Conservation (phyloP, 2,797 vertebrate species). For the Takifugu ocellatus region DNA sequence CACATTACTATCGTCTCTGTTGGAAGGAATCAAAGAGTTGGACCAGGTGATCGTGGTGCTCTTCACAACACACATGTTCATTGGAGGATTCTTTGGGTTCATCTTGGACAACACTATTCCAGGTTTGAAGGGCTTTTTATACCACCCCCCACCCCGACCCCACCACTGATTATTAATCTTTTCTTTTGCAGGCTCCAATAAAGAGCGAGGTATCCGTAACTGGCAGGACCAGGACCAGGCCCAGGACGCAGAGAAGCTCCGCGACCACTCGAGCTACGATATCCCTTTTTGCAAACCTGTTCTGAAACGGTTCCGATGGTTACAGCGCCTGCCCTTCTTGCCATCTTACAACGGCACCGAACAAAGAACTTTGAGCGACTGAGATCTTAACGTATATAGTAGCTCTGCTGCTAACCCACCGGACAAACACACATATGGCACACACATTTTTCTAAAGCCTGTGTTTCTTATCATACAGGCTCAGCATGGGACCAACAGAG, state of each 20-base stretch:
- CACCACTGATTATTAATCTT: too few relatives aligned
- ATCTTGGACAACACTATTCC: slow-evolving; percentile 78
- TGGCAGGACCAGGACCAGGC: slow-evolving; percentile 49
- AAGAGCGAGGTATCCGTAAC: slow-evolving; percentile 65
- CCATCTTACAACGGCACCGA: slow-evolving; percentile 57
- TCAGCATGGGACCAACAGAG: too few relatives aligned
- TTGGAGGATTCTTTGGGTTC: slow-evolving; percentile 77
- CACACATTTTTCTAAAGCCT: too few relatives aligned
- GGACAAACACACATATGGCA: neutral
- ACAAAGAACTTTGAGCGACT: slow-evolving; percentile 17
- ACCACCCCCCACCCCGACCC: too few relatives aligned
- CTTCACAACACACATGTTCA: slow-evolving; percentile 73
- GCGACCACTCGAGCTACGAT: slow-evolving; percentile 65
- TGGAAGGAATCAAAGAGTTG: slow-evolving; percentile 72
- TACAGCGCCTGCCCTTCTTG: slow-evolving; percentile 75
- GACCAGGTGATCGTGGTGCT: slow-evolving; percentile 73
- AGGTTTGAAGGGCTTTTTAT: slow-evolving; percentile 38
- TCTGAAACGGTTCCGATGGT: slow-evolving; percentile 52
- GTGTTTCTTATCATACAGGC: too few relatives aligned
- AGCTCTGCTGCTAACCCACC: neutral
- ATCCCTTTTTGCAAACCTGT: slow-evolving; percentile 58
- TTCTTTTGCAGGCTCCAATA: slow-evolving; percentile 63
- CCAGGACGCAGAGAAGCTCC: slow-evolving; percentile 22
- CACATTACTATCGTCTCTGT: slow-evolving; percentile 2
- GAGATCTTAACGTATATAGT: neutral